Conservation (phyloP, 2,113 vertebrate species). For the Semicossyphus pulcher region DNA sequence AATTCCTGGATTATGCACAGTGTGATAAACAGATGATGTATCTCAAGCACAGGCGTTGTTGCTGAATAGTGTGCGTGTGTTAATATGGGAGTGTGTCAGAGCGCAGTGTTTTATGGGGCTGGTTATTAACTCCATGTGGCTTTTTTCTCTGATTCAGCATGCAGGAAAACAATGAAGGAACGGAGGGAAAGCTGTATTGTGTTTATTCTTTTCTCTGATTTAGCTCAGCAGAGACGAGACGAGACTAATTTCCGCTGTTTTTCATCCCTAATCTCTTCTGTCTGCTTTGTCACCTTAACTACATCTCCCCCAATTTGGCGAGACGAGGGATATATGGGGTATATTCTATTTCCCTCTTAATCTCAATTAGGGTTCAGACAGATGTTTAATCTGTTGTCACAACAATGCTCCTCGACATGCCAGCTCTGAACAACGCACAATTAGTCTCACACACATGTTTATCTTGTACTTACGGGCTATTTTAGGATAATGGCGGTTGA, state of each 20-base stretch:
- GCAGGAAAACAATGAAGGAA: constrained; percentile 16
- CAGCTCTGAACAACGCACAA: constrained; percentile 50
- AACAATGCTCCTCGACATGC: constrained; percentile 58
- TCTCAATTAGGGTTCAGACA: constrained; percentile 63
- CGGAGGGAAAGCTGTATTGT: constrained; percentile 6
- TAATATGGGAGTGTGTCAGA: constrained; percentile 29
- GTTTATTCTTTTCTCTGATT: constrained; percentile 28
- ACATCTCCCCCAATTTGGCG: constrained; percentile 45
- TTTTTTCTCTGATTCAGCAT: constrained; percentile 50
- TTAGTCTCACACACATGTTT: constrained; percentile 74
- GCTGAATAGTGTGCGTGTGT: constrained; percentile 15
- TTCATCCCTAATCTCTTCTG: constrained; percentile 33
- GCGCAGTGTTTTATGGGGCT: constrained; percentile 44
- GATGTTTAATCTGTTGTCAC: constrained; percentile 76
- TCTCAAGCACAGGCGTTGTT: not conserved
- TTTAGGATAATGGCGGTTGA: constrained; percentile 68
- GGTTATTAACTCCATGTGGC: constrained; percentile 62
- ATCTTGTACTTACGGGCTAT: constrained; percentile 69
- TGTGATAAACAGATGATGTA: constrained; percentile 46
- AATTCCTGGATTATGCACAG: constrained; percentile 57
- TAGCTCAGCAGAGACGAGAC: not conserved
- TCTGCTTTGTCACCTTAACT: constrained; percentile 37
- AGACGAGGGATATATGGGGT: constrained; percentile 62
- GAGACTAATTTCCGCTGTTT: constrained; percentile 14
- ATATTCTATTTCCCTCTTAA: constrained; percentile 60